phyloP scores from a whole-genome alignment of 2,113 vertebrate species.

The human (Homo sapiens) region GRCh38 chr11:115232501-115233000 shows the following conservation, averaged over 20 bases:
- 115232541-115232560: background rate
- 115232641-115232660: background rate
- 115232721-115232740: background rate
- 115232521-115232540: conserved; percentile 5
- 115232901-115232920: conserved; percentile 82
- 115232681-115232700: background rate
- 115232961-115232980: conserved; percentile 78
- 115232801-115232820: conserved; percentile 71
- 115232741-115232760: conserved; percentile 58
- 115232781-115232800: conserved; percentile 1
- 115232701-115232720: background rate
- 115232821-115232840: conserved; percentile 77
- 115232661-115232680: background rate
- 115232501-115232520: background rate
- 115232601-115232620: background rate
- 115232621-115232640: background rate
- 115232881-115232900: conserved; percentile 84
- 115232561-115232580: background rate
- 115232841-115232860: conserved; percentile 80
- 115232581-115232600: background rate
- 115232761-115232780: conserved; percentile 70
- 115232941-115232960: conserved; percentile 79
- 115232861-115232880: conserved; percentile 79
- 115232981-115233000: conserved; percentile 74
- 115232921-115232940: conserved; percentile 86